These are phyloP conservation scores for Drosophila hydei DNA, from an alignment of 1,140 invertebrate genomes.

Conservation along the genomic window DNA sequence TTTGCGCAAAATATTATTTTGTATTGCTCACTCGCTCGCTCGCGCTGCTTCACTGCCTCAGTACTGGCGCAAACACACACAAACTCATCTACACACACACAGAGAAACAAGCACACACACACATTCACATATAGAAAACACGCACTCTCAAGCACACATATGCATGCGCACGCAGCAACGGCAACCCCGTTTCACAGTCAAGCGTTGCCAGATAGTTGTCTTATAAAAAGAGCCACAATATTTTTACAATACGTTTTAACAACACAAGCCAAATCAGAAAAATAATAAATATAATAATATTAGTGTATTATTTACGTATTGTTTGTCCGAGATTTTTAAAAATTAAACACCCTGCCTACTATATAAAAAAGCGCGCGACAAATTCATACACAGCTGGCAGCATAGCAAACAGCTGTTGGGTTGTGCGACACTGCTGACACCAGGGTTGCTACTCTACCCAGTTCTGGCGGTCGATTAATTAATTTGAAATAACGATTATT, in stretches of 20 bases:
- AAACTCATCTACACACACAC: conserved; percentile 1
- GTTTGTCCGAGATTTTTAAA: too few species aligned
- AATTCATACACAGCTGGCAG: conserved; percentile 21
- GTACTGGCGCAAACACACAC: conserved; percentile 47
- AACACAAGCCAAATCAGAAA: not conserved
- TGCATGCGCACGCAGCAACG: conserved; percentile 45
- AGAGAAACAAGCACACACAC: conserved; percentile 2
- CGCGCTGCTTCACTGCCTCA: conserved; percentile 38
- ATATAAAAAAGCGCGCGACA: conserved; percentile 28
- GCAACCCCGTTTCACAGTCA: conserved; percentile 20
- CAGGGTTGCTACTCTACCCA: conserved; percentile 15
- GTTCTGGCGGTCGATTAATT: conserved; percentile 14
- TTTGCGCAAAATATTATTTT: conserved; percentile 56
- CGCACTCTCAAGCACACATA: conserved; percentile 36
- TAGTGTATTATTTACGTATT: not conserved
- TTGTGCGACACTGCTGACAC: conserved; percentile 26
- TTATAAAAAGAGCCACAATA: not conserved
- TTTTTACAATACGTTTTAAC: not conserved
- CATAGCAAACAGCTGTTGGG: conserved; percentile 28
- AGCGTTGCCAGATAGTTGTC: conserved; percentile 33
- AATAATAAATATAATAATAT: not conserved
- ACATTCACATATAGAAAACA: conserved; percentile 20
- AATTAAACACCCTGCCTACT: too few species aligned
- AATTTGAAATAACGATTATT: conserved; percentile 7
- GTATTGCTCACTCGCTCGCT: conserved; percentile 62